Evolutionary conservation across 2,113 vertebrate species (phyloP), one percentile per base, ranked within the genome.

Genomic region (Maccullochella peelii): DNA sequence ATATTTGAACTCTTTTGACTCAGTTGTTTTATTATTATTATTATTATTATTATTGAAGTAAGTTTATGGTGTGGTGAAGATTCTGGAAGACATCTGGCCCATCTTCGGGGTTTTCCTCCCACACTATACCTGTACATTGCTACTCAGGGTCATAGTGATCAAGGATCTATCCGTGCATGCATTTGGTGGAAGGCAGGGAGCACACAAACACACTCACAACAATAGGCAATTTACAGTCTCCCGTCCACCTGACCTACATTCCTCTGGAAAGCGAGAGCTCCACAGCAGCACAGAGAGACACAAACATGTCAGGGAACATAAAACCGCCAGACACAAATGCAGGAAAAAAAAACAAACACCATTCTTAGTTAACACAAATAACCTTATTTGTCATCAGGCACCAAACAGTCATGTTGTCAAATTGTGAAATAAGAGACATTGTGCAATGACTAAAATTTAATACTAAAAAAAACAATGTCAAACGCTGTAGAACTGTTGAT

Each of bases 211-310:
- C 68, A 44, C 42, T 55, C 54, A 78, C 16, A 76, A 80, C 70
- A 86, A 73, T 59, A 83, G 84, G 49, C 62, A 86, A 82, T 87
- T 84, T 82, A 76, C 54, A 36, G 68, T 80, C 84, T 85, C 49
- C 54, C 18, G 63, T 85, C 50, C 79, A 88, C 11, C 83, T 91
- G 92, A 92, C 91, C 86, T 83, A 89, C 63, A 90, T 92, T 84
- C 77, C 18, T 84, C 2, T 80, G 80, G 8, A 84, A 77, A 70
- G 58, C n/a, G 80, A 78, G 50, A 80, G 63, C 65, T 12, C 47
- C 40, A 16, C 50, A 77, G 74, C 52, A n/a, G 38, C 63, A 47
- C 44, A 69, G 1, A 54, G 11, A 83, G 55, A 85, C 50, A 79
- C 6, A 38, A 69, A 54, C 21, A 67, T 50, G 30, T 47, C 72